Evolutionary conservation across 2,888 invertebrate species (phyloP), one percentile per base, ranked within the genome.

Genomic region (Drosophila merina): DNA sequence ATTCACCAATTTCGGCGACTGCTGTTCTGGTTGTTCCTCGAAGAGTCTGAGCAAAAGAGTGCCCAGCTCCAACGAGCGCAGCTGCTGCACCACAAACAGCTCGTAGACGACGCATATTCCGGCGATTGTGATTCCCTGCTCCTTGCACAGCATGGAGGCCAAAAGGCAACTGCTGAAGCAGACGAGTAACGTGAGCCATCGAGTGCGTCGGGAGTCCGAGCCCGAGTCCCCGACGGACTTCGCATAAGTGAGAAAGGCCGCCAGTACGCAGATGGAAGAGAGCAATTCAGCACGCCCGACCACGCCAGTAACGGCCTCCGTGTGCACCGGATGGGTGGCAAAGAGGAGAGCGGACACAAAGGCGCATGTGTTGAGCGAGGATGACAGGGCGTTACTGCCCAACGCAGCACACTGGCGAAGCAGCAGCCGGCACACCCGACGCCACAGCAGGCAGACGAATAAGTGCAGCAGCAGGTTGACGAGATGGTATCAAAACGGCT

Each of bases 71-170:
- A 87, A 6, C 2, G 91, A 89, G 1, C 88, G 88, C 58, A 90
- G 97, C 94, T 96, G 96, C 92, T 98, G 98, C 59, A 96, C 95
- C 50, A 98, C 95, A 91, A 98, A 97, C 72, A 98, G 93, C 92
- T 99, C 98, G 92, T 98, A 98, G n/a, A 97, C 95, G 68, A 96
- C 96, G 92, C 98, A 98, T 52, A 99, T 95, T 25, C 96, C 98
- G 10, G 98, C 96, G 59, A 98, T 96, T 0, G 98, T 99, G 89
- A 99, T 98, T 76, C 98, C 98, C 91, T 98, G 98, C 91, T 99
- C 98, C 92, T 99, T 99, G 93, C 98, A 98, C 79, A 99, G 93
- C 97, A 98, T 98, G 40, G 98, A 98, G 62, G 96, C 94, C 50
- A 96, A 95, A 59, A 98, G 96, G 86, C 96, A 95, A 50, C 94